phyloP scores from a whole-genome alignment of 2,888 invertebrate species.

The Eupelmus urozonus region DNA sequence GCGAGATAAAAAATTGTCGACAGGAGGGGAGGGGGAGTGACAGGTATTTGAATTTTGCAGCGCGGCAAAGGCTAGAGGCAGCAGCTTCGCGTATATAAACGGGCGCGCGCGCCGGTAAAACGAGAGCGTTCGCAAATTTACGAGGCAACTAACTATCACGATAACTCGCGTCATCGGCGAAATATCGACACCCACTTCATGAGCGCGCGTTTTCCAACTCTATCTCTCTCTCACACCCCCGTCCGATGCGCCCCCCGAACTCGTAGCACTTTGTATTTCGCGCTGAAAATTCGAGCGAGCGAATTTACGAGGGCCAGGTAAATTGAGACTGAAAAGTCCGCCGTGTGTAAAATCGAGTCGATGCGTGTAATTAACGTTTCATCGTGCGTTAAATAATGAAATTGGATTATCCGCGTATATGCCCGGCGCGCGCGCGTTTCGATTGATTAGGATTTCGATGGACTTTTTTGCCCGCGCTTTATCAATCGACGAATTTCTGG shows the following conservation, averaged over 20 bases:
- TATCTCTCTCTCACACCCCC: not conserved
- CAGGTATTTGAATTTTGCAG: constrained; percentile 19
- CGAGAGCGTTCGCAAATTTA: constrained; percentile 5
- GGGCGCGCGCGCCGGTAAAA: not conserved
- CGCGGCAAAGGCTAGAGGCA: not conserved
- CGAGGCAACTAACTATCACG: constrained; percentile 17
- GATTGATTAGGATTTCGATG: constrained; percentile 42
- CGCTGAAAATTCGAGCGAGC: constrained; percentile 49
- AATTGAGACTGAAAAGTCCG: constrained; percentile 55
- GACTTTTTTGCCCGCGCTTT: not conserved
- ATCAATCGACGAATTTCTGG: not conserved
- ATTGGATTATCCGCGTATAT: constrained; percentile 47
- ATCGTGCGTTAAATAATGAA: constrained; percentile 51
- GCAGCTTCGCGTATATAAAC: not conserved
- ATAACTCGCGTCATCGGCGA: constrained; percentile 32
- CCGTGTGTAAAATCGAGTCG: constrained; percentile 42
- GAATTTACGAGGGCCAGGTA: constrained; percentile 51
- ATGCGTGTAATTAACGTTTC: constrained; percentile 57
- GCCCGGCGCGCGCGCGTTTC: not conserved
- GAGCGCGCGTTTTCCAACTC: not conserved
- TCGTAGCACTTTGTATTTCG: constrained; percentile 38
- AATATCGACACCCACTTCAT: constrained; percentile 51
- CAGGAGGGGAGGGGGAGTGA: too few relatives aligned
- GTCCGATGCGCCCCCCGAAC: not conserved
- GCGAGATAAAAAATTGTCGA: too few relatives aligned